Percentiles rank a stretch among this genome's conserved stretches.
phyloP scores from a whole-genome alignment of 2,888 invertebrate genomes.

The Apoda limacodes region DNA sequence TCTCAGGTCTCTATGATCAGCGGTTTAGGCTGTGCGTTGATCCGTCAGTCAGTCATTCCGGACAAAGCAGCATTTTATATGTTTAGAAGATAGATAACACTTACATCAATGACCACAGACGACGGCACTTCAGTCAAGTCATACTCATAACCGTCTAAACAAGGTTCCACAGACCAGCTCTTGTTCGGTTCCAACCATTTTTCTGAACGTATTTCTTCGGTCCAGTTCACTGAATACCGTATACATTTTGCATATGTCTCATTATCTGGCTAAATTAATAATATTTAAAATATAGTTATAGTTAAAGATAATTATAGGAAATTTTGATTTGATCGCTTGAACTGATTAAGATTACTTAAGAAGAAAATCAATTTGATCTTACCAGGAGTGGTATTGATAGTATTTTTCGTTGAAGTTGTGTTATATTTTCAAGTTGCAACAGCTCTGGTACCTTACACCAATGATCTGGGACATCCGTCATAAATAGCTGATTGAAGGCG shows the following conservation, averaged over 20 bases:
- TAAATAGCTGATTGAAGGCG: constrained; percentile 93
- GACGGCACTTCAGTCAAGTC: constrained; percentile 76
- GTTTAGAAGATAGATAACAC: too few relatives aligned
- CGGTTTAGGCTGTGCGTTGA: too few relatives aligned
- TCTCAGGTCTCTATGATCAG: too few relatives aligned
- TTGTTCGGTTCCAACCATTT: constrained; percentile 38
- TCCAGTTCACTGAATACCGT: constrained; percentile 81
- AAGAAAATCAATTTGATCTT: too few relatives aligned
- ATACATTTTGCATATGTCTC: constrained; percentile 76
- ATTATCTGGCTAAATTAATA: constrained; percentile 37
- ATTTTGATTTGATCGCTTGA: too few relatives aligned
- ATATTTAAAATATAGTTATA: too few relatives aligned
- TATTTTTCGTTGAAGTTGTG: constrained; percentile 67
- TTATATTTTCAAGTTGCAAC: constrained; percentile 64
- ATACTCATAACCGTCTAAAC: constrained; percentile 85
- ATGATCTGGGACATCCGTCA: constrained; percentile 88
- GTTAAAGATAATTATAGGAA: too few relatives aligned
- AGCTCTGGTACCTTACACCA: constrained; percentile 86
- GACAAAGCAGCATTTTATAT: too few relatives aligned
- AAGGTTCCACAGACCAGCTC: constrained; percentile 77
- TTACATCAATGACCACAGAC: constrained; percentile 88
- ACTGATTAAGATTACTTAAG: too few relatives aligned
- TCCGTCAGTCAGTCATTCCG: too few relatives aligned
- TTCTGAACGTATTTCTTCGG: constrained; percentile 51
- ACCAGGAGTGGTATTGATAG: constrained; percentile 76